Conservation (phyloP, 2,888 invertebrate genomes). For the Napeogenes inachia region DNA sequence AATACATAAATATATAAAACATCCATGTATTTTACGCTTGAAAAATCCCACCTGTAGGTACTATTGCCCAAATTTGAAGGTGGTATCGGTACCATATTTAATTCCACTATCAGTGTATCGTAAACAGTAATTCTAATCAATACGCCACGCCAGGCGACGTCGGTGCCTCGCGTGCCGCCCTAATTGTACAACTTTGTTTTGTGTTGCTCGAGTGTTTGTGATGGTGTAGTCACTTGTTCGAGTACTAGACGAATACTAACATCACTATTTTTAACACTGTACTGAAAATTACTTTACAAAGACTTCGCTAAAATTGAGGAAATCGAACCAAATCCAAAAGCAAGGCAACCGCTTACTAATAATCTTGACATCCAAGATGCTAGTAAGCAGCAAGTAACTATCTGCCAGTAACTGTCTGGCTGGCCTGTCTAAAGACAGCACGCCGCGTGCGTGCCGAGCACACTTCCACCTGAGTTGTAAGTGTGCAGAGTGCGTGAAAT, state of each 20-base stretch:
- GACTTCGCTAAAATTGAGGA: too few relatives aligned
- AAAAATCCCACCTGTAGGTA: too few relatives aligned
- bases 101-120: slow-evolving; percentile 22
- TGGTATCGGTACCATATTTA: slow-evolving; percentile 19
- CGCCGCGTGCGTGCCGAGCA: slow-evolving; percentile 48
- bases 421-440: slow-evolving; percentile 16
- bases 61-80: neutral
- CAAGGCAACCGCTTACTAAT: too few relatives aligned
- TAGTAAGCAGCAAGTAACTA: neutral
- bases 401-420: neutral
- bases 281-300: too few relatives aligned
- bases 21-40: too few relatives aligned
- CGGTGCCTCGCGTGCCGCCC: slow-evolving; percentile 67
- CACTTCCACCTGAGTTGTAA: slow-evolving; percentile 47
- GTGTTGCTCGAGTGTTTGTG: slow-evolving; percentile 8
- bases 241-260: slow-evolving; percentile 6
- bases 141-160: slow-evolving; percentile 42
- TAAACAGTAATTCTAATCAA: slow-evolving; percentile 28
- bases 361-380: too few relatives aligned
- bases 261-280: too few relatives aligned
- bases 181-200: slow-evolving; percentile 54
- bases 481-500: slow-evolving; percentile 52
- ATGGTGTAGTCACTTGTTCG: slow-evolving; percentile 23
- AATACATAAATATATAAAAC: too few relatives aligned
- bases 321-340: too few relatives aligned